phyloP scores from a whole-genome alignment of 2,888 invertebrate species.

The Osmoderma eremita region DNA sequence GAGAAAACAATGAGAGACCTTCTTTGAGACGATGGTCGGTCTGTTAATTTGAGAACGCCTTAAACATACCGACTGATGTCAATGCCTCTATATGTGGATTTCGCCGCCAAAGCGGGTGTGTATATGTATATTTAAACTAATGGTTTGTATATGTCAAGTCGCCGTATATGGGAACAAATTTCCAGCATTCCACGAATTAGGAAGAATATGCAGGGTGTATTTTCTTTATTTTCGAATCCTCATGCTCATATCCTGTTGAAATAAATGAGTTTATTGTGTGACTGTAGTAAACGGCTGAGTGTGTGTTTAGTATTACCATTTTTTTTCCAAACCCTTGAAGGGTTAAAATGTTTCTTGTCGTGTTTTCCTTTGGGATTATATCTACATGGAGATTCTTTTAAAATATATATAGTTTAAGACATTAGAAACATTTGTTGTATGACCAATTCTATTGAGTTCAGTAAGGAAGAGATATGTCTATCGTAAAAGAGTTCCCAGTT shows the following conservation, averaged over 20 bases:
- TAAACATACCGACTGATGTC: constrained; percentile 33
- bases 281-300: too few relatives aligned
- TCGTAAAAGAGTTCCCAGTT: too few relatives aligned
- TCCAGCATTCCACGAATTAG: constrained; percentile 7
- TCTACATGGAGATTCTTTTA: too few relatives aligned
- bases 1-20: constrained; percentile 22
- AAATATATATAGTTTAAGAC: too few relatives aligned
- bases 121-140: constrained; percentile 43
- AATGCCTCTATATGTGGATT: constrained; percentile 6
- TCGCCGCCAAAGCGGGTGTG: constrained; percentile 38
- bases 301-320: too few relatives aligned
- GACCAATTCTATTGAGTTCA: too few relatives aligned
- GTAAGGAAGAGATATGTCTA: too few relatives aligned
- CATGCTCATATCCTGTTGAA: constrained; percentile 9
- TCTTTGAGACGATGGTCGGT: constrained; percentile 22
- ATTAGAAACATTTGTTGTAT: too few relatives aligned
- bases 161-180: constrained; percentile 35
- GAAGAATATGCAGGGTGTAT: too few relatives aligned
- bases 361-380: too few relatives aligned
- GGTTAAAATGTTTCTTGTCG: too few relatives aligned
- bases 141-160: constrained; percentile 43
- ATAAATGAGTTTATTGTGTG: constrained; percentile 10
- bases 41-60: constrained; percentile 41
- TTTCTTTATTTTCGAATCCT: background rate
- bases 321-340: too few relatives aligned